phyloP scores from a whole-genome alignment of 2,797 vertebrate genomes.

The Chromis chromis region DNA sequence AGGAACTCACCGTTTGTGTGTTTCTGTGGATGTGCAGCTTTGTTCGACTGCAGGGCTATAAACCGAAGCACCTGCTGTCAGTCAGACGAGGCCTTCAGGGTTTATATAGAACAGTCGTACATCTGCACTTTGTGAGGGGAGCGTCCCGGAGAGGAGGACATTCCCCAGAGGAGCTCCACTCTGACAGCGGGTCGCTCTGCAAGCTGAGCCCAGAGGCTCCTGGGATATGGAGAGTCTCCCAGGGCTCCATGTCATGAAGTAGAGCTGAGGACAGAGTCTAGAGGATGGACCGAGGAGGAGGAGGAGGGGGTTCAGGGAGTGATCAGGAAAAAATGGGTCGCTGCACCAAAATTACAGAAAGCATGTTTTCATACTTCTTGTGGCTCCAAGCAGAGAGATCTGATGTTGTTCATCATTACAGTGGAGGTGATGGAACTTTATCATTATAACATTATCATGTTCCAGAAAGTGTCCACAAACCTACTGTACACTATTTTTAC shows the following conservation, averaged over 20 bases:
- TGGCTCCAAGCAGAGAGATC: background rate
- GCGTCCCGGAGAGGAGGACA: slow-evolving; percentile 29
- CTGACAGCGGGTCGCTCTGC: slow-evolving; percentile 44
- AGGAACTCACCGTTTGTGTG: slow-evolving; percentile 22
- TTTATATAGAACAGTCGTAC: slow-evolving; percentile 6
- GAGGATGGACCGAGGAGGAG: background rate
- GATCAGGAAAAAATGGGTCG: no score
- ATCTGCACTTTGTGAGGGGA: slow-evolving; percentile 20
- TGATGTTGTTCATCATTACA: background rate
- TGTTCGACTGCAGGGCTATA: background rate
- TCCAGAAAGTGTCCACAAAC: no score
- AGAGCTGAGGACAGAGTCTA: slow-evolving; percentile 19
- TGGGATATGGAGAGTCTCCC: slow-evolving; percentile 53
- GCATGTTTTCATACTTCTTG: background rate
- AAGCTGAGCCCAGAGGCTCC: slow-evolving; percentile 75
- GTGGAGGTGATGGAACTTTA: background rate
- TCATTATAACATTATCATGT: no score
- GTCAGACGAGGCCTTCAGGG: slow-evolving; percentile 4
- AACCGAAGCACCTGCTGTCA: slow-evolving; percentile 18
- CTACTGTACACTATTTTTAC: no score
- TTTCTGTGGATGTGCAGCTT: slow-evolving; percentile 20
- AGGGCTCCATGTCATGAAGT: slow-evolving; percentile 25
- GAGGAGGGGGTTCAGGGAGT: background rate
- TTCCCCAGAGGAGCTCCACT: slow-evolving; percentile 53
- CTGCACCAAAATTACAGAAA: background rate